phyloP scores from a whole-genome alignment of 2,888 invertebrate genomes.

The Arrhopalites spinosus region DNA sequence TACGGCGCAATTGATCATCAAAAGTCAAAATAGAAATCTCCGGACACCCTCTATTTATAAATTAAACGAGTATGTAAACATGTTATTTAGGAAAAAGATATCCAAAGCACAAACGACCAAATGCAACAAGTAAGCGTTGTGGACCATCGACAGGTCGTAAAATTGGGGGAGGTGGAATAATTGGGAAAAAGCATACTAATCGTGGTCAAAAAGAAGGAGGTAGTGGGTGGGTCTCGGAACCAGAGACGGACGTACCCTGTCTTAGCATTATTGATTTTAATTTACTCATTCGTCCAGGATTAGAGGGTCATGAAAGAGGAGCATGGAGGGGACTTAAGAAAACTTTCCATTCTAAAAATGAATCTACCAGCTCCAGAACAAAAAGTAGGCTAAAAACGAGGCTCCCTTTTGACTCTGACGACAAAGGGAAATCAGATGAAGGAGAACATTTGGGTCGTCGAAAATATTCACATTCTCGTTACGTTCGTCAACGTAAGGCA shows the following conservation, averaged over 20 bases:
- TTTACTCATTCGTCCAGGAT: conserved; percentile 68
- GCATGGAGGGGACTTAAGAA: conserved; percentile 41
- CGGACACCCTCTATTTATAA: too few species aligned
- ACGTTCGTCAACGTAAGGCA: conserved; percentile 44
- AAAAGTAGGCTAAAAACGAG: too few species aligned
- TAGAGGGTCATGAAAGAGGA: conserved; percentile 59
- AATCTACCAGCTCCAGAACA: too few species aligned
- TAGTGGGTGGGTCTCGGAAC: conserved; percentile 56
- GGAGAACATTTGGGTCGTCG: not conserved
- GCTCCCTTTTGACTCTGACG: not conserved
- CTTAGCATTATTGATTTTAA: conserved; percentile 76
- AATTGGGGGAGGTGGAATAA: conserved; percentile 56
- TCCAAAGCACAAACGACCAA: conserved; percentile 18
- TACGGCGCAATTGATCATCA: too few species aligned
- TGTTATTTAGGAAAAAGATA: not conserved
- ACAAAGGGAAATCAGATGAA: not conserved
- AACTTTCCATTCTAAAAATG: not conserved
- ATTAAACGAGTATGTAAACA: too few species aligned
- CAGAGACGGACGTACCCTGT: conserved; percentile 65
- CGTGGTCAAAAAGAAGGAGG: not conserved
- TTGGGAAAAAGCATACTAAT: conserved; percentile 40
- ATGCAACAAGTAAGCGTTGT: conserved; percentile 16
- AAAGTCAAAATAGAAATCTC: too few species aligned
- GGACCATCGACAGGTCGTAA: conserved; percentile 54
- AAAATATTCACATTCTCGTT: conserved; percentile 18